Base-by-base conservation (phyloP, 2,797 vertebrate genomes). In the Babyrousa celebensis region DNA sequence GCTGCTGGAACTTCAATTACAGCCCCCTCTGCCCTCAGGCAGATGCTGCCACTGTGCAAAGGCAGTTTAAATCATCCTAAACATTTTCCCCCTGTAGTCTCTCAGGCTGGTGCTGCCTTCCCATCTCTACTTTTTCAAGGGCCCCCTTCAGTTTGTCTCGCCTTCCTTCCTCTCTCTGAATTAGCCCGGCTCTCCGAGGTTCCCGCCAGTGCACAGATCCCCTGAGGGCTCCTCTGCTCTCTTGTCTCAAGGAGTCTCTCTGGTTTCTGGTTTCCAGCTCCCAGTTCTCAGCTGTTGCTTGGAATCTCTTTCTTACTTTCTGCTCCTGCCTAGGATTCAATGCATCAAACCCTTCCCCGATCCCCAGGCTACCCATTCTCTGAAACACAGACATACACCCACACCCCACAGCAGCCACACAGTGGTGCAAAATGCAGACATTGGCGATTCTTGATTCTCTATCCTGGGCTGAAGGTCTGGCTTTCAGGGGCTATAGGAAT, bases 1-100 rank as follows among this genome's bases (percentile, higher is more conserved):
- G 68, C 85, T 96, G 94, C 92, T 87, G 63, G 54, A 95, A 72
- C 71, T 87, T 85, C 86, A 75, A 12, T 86, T 87, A 85, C 11
- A 97, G 27, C 40, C 78, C 48, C 7, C 8, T 48, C 62, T 16
- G 0, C 80, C 77, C 62, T 75, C 67, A 56, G 27, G 77, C 68
- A 83, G 87, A 92, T 0, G 0, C 52, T 58, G 63, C 27, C 75
- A n/a, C 0, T 1, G 12, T 68, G n/a, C 54, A 90, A 63, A 95
- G 14, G 14, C 58, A 88, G 20, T 29, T 93, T 87, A 74, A 95
- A 70, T 93, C 71, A 54, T 48, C 27, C 54, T 0, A 3, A 15
- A 56, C 27, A 48, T 25, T 74, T 71, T 56, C 9, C 12, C 23
- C 32, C 56, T 40, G 11, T 52, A 63, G 43, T 65, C 68, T 48